Evolutionary conservation across 2,797 vertebrate species (phyloP).

Genomic region (Gymnoscopelus microlampas): DNA sequence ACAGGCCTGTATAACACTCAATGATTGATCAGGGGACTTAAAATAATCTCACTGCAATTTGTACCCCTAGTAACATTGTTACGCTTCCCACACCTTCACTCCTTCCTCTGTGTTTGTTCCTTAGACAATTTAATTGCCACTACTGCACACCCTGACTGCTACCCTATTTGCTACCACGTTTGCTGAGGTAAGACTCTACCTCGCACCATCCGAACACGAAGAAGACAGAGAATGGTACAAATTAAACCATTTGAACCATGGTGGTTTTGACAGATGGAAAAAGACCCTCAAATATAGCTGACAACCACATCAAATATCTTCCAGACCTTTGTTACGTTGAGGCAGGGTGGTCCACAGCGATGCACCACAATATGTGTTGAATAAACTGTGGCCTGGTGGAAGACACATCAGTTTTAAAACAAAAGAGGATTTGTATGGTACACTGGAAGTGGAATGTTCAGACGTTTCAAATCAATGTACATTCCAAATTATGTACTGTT

Average conservation of each 20-base stretch:
- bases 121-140: conserved; percentile 47
- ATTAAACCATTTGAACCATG: not conserved
- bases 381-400: conserved; percentile 27
- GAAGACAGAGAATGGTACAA: not conserved
- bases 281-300: conserved; percentile 26
- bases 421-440: conserved; percentile 19
- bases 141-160: conserved; percentile 46
- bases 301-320: conserved; percentile 41
- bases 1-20: conserved; percentile 54
- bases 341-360: too few relatives aligned
- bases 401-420: conserved; percentile 17
- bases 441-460: conserved; percentile 41
- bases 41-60: conserved; percentile 35
- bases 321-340: conserved; percentile 33
- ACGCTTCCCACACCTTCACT: too few relatives aligned
- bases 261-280: not conserved
- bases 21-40: conserved; percentile 46
- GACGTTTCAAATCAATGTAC: conserved; percentile 52
- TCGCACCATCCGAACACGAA: conserved; percentile 13
- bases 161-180: conserved; percentile 21
- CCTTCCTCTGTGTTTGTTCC: conserved; percentile 18
- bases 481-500: conserved; percentile 46
- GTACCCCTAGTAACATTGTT: conserved; percentile 32
- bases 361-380: conserved; percentile 5
- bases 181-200: conserved; percentile 31